Conservation (phyloP, 1,140 invertebrate genomes). For the Hylaeus anthracinus region DNA sequence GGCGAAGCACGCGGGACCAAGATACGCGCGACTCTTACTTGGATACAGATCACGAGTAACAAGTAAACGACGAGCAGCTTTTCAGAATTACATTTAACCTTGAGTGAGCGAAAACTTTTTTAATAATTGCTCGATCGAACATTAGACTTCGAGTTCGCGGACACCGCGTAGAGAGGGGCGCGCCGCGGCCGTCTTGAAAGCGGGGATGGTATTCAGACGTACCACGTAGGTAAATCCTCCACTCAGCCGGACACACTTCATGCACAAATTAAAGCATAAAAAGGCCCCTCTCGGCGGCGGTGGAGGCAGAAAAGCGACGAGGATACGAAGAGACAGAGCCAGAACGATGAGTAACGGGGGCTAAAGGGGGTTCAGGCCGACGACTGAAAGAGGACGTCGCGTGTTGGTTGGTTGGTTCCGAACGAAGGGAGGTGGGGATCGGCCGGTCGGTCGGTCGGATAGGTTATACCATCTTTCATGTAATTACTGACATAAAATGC, state of each 20-base stretch:
- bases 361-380: slow-evolving; percentile 48
- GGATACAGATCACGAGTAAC: no score
- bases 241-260: slow-evolving; percentile 65
- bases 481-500: slow-evolving; percentile 78
- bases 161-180: slow-evolving; percentile 16
- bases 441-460: slow-evolving; percentile 62
- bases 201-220: slow-evolving; percentile 33
- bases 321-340: slow-evolving; percentile 45
- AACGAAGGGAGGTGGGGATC: slow-evolving; percentile 47
- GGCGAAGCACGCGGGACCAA: slow-evolving; percentile 17
- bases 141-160: background rate
- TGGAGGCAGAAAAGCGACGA: slow-evolving; percentile 39
- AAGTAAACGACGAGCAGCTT: no score
- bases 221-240: slow-evolving; percentile 59
- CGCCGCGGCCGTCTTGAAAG: background rate
- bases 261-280: slow-evolving; percentile 74
- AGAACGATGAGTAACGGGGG: slow-evolving; percentile 54
- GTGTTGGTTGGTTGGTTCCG: slow-evolving; percentile 60
- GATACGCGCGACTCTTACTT: no score
- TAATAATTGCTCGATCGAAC: background rate
- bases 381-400: slow-evolving; percentile 61
- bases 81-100: no score
- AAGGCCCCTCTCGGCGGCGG: slow-evolving; percentile 48
- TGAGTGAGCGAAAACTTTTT: no score
- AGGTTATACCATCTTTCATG: slow-evolving; percentile 76